Evolutionary conservation across 2,888 invertebrate species (phyloP).

Genomic region (Tinea pellionella): DNA sequence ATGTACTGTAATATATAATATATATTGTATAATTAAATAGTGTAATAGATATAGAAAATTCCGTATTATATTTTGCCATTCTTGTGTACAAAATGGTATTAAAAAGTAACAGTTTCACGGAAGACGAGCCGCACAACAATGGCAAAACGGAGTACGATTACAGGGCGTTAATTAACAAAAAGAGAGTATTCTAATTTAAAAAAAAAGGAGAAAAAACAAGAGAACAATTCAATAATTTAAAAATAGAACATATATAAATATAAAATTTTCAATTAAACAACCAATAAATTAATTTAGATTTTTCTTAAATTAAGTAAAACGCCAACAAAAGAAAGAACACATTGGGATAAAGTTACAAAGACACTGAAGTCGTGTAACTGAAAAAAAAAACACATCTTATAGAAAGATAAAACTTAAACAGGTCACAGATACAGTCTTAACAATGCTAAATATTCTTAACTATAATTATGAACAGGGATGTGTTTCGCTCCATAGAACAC

Average conservation of each 20-base stretch:
- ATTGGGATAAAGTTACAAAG: conserved; percentile 46
- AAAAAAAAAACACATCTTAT: conserved; percentile 6
- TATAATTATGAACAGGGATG: conserved; percentile 67
- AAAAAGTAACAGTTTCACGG: not conserved
- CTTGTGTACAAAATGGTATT: not conserved
- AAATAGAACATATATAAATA: conserved; percentile 38
- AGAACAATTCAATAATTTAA: not conserved
- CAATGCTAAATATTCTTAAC: conserved; percentile 64
- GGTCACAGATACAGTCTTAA: conserved; percentile 72
- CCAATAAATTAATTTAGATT: conserved; percentile 68
- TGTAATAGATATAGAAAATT: not conserved
- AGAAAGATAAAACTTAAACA: conserved; percentile 61
- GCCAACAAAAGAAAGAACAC: conserved; percentile 70
- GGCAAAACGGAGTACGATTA: not conserved
- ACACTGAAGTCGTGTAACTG: conserved; percentile 24
- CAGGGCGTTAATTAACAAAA: conserved; percentile 7
- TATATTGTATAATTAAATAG: not conserved
- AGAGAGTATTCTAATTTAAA: not conserved
- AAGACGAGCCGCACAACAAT: not conserved
- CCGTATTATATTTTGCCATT: conserved; percentile 13
- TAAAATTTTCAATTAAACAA: conserved; percentile 63
- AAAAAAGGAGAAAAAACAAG: not conserved
- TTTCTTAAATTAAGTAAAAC: conserved; percentile 69
- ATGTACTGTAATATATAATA: conserved; percentile 34
- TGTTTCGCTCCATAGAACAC: conserved; percentile 67